Evolutionary conservation across 2,113 vertebrate species (phyloP).

Genomic region (Upupa epops): DNA sequence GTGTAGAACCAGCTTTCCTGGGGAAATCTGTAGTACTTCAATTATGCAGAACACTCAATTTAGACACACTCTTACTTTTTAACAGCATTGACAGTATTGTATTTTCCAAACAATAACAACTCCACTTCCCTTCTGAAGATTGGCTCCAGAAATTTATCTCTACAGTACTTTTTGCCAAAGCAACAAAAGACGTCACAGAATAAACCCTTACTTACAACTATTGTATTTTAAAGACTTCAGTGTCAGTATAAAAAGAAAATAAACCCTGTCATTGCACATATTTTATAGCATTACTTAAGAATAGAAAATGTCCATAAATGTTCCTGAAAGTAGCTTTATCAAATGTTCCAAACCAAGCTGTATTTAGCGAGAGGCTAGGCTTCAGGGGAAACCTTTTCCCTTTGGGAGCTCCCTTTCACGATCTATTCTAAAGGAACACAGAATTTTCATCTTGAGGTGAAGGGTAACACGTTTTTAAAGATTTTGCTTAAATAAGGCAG

Average conservation of each 20-base stretch:
- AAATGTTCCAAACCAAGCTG: conserved; percentile 46
- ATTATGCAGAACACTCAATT: conserved; percentile 12
- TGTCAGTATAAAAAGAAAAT: not conserved
- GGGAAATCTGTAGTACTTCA: not conserved
- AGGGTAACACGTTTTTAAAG: conserved; percentile 24
- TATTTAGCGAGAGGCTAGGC: conserved; percentile 39
- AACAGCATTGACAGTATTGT: conserved; percentile 7
- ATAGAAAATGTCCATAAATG: conserved; percentile 17
- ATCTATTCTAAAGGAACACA: conserved; percentile 59
- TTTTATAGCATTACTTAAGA: not conserved
- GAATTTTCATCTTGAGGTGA: conserved; percentile 19
- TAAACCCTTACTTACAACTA: not conserved
- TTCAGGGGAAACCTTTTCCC: conserved; percentile 2
- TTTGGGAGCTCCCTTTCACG: conserved; percentile 49
- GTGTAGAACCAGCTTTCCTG: not conserved
- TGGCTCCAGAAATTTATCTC: conserved; percentile 64
- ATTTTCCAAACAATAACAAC: conserved; percentile 52
- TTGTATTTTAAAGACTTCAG: not conserved
- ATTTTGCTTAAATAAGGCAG: not conserved
- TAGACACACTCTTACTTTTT: not conserved
- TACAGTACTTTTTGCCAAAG: conserved; percentile 27
- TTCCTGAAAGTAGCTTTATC: conserved; percentile 55
- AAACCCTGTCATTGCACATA: not conserved
- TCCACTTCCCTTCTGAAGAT: conserved; percentile 49
- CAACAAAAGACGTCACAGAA: not conserved